Conservation (phyloP, 1,140 invertebrate species). For the Drosophila tristis region DNA sequence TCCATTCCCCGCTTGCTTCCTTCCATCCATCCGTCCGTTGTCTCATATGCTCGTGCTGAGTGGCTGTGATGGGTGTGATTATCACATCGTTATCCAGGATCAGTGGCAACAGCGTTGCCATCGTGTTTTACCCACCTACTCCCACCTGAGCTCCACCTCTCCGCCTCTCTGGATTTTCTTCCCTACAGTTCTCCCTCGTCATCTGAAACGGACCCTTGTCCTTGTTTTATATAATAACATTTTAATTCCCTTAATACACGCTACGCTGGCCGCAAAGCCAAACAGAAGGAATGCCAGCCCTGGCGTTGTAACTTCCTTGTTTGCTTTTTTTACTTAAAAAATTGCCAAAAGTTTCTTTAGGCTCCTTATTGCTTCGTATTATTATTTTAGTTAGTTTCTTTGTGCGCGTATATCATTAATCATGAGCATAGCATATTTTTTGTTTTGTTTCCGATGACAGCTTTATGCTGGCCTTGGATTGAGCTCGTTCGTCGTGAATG, state of each 20-base stretch:
- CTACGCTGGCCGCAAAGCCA: slow-evolving; percentile 74
- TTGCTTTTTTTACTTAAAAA: not conserved
- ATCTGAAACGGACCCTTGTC: slow-evolving; percentile 22
- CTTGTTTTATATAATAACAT: slow-evolving; percentile 79
- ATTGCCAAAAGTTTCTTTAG: slow-evolving; percentile 45
- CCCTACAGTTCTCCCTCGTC: no score
- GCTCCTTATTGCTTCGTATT: slow-evolving; percentile 40
- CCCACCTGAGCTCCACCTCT: not conserved
- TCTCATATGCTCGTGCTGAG: slow-evolving; percentile 54
- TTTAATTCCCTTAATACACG: slow-evolving; percentile 83
- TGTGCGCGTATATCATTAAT: slow-evolving; percentile 78
- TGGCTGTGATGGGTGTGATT: slow-evolving; percentile 67
- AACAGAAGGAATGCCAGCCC: slow-evolving; percentile 58
- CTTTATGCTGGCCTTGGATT: slow-evolving; percentile 64
- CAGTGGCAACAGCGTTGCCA: slow-evolving; percentile 57
- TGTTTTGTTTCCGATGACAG: slow-evolving; percentile 72
- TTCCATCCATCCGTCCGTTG: slow-evolving; percentile 3
- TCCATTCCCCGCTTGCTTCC: slow-evolving; percentile 16
- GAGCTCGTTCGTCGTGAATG: slow-evolving; percentile 34
- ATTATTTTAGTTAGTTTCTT: slow-evolving; percentile 17
- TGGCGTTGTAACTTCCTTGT: slow-evolving; percentile 27
- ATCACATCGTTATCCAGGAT: slow-evolving; percentile 81
- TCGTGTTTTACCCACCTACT: slow-evolving; percentile 17
- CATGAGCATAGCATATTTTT: slow-evolving; percentile 78
- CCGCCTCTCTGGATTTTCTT: no score